These are phyloP conservation scores for Pygocentrus nattereri DNA, from an alignment of 2,797 vertebrate genomes.

Conservation along the genomic window DNA sequence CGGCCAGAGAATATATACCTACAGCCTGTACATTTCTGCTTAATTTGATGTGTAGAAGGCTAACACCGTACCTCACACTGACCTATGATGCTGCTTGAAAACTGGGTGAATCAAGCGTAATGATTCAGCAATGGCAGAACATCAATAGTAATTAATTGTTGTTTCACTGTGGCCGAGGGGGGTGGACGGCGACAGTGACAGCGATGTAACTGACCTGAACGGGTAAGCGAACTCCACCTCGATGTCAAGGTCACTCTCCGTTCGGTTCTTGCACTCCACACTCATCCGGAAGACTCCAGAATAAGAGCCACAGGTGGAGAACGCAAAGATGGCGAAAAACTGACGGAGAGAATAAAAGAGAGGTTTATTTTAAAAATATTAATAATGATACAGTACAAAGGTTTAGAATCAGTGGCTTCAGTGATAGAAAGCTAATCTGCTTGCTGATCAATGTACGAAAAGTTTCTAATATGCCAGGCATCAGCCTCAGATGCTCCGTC, in stretches of 20 bases:
- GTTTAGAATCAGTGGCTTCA: no score
- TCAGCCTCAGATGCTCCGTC: no score
- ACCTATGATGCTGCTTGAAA: neutral
- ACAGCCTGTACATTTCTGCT: neutral
- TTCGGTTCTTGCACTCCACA: slow-evolving; percentile 85
- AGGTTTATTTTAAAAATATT: no score
- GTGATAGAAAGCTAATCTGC: no score
- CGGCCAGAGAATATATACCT: neutral
- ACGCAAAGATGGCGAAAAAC: slow-evolving; percentile 93
- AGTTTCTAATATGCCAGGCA: no score
- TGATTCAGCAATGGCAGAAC: neutral
- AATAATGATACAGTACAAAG: neutral
- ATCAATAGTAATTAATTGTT: slow-evolving; percentile 9
- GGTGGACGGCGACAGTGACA: neutral
- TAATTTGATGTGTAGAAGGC: neutral
- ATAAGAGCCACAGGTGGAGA: slow-evolving; percentile 91
- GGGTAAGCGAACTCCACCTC: slow-evolving; percentile 86
- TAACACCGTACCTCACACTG: neutral
- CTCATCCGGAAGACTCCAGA: slow-evolving; percentile 84
- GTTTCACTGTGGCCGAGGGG: neutral
- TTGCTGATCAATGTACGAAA: no score
- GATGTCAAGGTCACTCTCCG: slow-evolving; percentile 81
- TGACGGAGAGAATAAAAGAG: neutral
- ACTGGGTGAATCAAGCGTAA: slow-evolving; percentile 7
- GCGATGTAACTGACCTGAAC: slow-evolving; percentile 72